phyloP scores from a whole-genome alignment of 1,140 invertebrate genomes.

The Lineus longissimus region DNA sequence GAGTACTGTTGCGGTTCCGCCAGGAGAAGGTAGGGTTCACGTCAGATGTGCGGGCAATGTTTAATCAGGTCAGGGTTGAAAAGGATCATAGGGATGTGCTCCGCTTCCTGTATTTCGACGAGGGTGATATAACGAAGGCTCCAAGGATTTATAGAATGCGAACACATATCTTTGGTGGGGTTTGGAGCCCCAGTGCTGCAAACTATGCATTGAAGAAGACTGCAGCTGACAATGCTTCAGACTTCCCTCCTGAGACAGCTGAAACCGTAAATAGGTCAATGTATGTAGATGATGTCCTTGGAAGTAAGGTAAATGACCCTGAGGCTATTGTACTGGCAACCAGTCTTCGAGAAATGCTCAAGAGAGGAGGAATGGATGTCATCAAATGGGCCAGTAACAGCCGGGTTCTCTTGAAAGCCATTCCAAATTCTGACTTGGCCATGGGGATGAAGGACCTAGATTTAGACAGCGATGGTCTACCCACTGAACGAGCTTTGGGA shows the following conservation, averaged over 20 bases:
- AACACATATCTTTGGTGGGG: no score
- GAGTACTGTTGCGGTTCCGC: neutral
- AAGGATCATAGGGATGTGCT: neutral
- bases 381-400: constrained; percentile 14
- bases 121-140: neutral
- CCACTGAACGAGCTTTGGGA: constrained; percentile 8
- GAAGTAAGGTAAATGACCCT: neutral
- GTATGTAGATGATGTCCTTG: constrained; percentile 17
- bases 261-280: constrained; percentile 2
- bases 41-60: neutral
- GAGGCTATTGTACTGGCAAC: neutral
- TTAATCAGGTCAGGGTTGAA: constrained; percentile 1
- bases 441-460: neutral
- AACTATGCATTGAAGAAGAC: no score
- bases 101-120: neutral
- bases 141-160: no score
- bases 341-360: constrained; percentile 6
- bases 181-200: no score
- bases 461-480: neutral
- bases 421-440: neutral
- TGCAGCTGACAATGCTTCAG: no score
- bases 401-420: constrained; percentile 7
- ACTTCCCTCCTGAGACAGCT: no score
- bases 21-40: constrained; percentile 1
- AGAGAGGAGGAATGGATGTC: constrained; percentile 13